Evolutionary conservation across 2,113 vertebrate species (phyloP), one percentile per base, ranked within the genome.

Genomic region (Athene cunicularia): DNA sequence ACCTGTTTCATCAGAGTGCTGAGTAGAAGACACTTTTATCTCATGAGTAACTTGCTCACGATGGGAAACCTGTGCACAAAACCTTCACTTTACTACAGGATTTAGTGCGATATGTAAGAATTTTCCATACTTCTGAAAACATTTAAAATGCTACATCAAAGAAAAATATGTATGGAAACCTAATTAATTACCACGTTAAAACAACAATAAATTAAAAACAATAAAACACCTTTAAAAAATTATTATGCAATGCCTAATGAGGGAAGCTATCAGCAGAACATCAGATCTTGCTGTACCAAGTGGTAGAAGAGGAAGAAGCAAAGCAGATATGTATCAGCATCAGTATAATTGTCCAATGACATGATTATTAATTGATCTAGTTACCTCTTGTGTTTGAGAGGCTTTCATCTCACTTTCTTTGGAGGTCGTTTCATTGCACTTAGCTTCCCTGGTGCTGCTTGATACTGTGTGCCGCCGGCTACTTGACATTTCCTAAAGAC

Each of bases 301-400:
- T 75, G 67, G 30, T 80, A 89, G 86, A 86, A 23, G 32, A 90
- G 30, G 70, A 89, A 67, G 58, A 91, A 86, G 52, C 70, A 96
- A 91, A 94, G 18, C 13, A 92, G 84, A 39, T 60, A 45, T 27
- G 67, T 72, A 81, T 88, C 35, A 90, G 30, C 83, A 82, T 82
- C 60, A 27, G 62, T 67, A 59, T 13, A 88, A 56, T 62, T 90
- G 22, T 62, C 30, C 91, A 80, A 15, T 83, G 37, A 90, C 26
- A 80, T 47, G 24, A 81, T 70, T 41, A 81, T 55, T 52, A 93
- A 92, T 88, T 77, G 20, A 89, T 91, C 62, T 28, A 90, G 16
- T 98, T 99, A 99, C 99, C 99, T 96, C 98, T 92, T 98, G 97
- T 96, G 96, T 97, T 92, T 98, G 98, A 95, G 97, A 97, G 94